These are phyloP conservation scores for Nyctibius grandis DNA, from an alignment of 2,797 vertebrate genomes.

Conservation along the genomic window DNA sequence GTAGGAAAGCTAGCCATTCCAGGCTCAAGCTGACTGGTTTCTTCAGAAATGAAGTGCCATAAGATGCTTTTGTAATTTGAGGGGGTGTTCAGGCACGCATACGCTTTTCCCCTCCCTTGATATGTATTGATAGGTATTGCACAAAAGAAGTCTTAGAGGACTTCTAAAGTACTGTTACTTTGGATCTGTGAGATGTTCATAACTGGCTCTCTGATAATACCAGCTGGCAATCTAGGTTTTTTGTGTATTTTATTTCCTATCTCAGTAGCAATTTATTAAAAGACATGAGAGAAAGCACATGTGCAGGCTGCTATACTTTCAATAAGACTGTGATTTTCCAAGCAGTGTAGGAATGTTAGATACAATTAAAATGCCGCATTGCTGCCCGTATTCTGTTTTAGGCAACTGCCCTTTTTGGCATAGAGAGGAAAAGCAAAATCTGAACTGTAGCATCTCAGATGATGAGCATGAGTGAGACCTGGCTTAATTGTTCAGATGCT, in stretches of 20 bases:
- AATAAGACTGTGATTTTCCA: not conserved
- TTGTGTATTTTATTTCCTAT: not conserved
- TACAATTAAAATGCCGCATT: not conserved
- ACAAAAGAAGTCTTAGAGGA: slow-evolving; percentile 16
- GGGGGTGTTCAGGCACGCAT: not conserved
- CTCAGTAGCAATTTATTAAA: not conserved
- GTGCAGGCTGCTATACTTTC: not conserved
- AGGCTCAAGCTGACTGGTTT: not conserved
- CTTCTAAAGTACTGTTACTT: too few relatives aligned
- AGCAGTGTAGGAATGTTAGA: not conserved
- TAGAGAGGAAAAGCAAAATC: not conserved
- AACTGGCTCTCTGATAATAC: not conserved
- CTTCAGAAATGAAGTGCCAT: not conserved
- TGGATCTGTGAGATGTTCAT: not conserved
- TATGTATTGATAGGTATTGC: not conserved
- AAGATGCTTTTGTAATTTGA: not conserved
- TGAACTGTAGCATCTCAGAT: not conserved
- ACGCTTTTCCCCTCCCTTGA: not conserved
- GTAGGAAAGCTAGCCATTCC: not conserved
- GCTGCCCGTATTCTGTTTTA: not conserved
- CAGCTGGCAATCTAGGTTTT: not conserved
- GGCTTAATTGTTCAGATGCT: not conserved
- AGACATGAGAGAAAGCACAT: not conserved
- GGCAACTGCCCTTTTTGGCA: not conserved
- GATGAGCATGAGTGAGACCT: not conserved